Evolutionary conservation across 1,140 invertebrate genomes (phyloP), one percentile per base, ranked within the genome.

Genomic region (Neocloeon triangulifer): DNA sequence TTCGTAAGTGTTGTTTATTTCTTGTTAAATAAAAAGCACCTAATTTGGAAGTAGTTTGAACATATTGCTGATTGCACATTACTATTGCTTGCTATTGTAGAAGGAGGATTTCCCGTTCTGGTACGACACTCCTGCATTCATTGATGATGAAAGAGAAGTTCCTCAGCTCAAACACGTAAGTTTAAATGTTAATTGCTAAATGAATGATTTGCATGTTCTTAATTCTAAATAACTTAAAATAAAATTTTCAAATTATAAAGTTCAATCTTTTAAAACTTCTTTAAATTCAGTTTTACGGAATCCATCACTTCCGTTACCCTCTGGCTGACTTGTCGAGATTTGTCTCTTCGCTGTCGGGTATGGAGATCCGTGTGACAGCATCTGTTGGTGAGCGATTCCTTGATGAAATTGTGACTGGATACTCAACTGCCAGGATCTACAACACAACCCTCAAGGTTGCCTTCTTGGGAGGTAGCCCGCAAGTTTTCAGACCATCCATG

Each of bases 401-500:
- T 32, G 72, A 88, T 46, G 78, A 86, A 52, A 59, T 80, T 10
- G 69, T 82, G 8, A 69, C 80, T 41, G 89, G 88, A 0, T 88
- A 74, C 55, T 76, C 85, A 1, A 73, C 72, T 16, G 77, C 86
- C 0, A 58, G 82, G 32, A 73, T 95, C 18, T 91, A 73, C 47
- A 85, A 84, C 49, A 84, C 80, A 0, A 75, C 72, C 4, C 57
- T 91, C 7, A 63, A 67, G 34, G 58, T 94, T 1, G 58, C 69
- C 21, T 89, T 92, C 50, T 57, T 95, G 0, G 89, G 89, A 1
- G 81, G 79, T 16, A 70, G 69, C 0, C 77, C 88, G 3, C 80
- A 92, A 53, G 72, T 94, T 8, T 94, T 95, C 52, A 94, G 94
- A 51, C 86, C 89, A 0, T 59, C 74, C 2, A 89, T 92, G 77